These are phyloP conservation scores for Tenebrio molitor DNA, from an alignment of 1,140 invertebrate genomes.

Conservation along the genomic window DNA sequence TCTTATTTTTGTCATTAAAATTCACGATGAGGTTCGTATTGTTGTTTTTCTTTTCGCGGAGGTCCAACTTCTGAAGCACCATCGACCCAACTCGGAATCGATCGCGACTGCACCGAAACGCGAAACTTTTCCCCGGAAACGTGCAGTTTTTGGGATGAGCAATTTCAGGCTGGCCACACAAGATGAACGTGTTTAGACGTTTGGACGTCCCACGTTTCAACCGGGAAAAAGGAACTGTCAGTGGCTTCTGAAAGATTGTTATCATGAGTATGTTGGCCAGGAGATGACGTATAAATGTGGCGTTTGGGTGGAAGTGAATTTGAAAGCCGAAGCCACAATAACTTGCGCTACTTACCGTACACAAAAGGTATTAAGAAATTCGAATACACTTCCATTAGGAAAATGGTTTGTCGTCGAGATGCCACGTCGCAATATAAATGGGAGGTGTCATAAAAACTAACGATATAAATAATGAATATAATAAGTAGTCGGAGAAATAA, in stretches of 20 bases:
- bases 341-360: background rate
- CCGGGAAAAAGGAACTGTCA: background rate
- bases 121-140: no score
- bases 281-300: background rate
- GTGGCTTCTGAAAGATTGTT: conserved; percentile 3
- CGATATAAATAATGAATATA: conserved; percentile 20
- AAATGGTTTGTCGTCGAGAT: conserved; percentile 16
- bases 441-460: conserved; percentile 10
- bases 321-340: conserved; percentile 1
- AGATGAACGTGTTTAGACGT: no score
- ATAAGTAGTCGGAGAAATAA: background rate
- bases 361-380: conserved; percentile 5
- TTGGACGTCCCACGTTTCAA: background rate
- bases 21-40: no score
- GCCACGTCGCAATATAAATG: background rate
- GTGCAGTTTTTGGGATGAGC: no score
- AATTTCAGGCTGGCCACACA: no score
- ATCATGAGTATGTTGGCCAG: conserved; percentile 1
- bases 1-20: no score
- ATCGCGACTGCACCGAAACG: no score
- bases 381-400: conserved; percentile 28
- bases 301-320: background rate
- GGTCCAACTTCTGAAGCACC: no score
- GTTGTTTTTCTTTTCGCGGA: no score
- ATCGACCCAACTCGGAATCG: no score